A percentile compares a stretch with the other conserved stretches of the same genome.
phyloP scores from a whole-genome alignment of 2,797 vertebrate species.

The Sebastes diploproa region DNA sequence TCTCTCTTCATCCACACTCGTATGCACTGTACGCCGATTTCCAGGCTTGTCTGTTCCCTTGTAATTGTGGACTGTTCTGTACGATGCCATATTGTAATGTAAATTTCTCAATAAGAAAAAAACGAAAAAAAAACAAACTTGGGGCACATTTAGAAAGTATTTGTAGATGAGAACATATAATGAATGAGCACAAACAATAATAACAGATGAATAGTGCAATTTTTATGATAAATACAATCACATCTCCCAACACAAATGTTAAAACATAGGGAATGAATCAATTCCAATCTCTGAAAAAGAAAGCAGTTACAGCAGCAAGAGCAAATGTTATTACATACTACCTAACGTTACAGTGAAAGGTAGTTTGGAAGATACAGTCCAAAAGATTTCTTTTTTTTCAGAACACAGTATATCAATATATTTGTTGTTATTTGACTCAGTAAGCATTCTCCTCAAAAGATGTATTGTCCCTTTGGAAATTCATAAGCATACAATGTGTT shows the following conservation, averaged over 20 bases:
- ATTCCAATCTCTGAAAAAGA: conserved; percentile 33
- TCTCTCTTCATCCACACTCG: too few relatives aligned
- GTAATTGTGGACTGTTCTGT: too few relatives aligned
- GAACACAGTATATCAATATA: conserved; percentile 45
- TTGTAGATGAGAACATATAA: background rate
- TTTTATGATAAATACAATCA: conserved; percentile 78
- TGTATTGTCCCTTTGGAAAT: conserved; percentile 65
- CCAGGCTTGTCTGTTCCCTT: too few relatives aligned
- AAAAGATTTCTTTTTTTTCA: conserved; percentile 29
- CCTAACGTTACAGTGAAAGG: conserved; percentile 39
- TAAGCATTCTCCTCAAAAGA: conserved; percentile 36
- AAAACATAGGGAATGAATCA: conserved; percentile 63
- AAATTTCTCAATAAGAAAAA: too few relatives aligned
- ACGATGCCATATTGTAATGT: too few relatives aligned
- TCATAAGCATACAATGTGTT: conserved; percentile 36
- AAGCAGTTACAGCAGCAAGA: conserved; percentile 40
- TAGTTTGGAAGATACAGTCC: conserved; percentile 32
- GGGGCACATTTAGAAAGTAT: background rate
- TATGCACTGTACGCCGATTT: too few relatives aligned
- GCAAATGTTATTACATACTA: conserved; percentile 39
- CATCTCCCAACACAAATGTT: conserved; percentile 67
- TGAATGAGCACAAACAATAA: conserved; percentile 1
- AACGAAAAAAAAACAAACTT: background rate
- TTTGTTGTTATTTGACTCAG: conserved; percentile 25
- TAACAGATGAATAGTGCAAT: conserved; percentile 70